Percentiles rank a stretch among this genome's conserved stretches.
phyloP scores from a whole-genome alignment of 1,140 invertebrate genomes.

The Tenebrio molitor region DNA sequence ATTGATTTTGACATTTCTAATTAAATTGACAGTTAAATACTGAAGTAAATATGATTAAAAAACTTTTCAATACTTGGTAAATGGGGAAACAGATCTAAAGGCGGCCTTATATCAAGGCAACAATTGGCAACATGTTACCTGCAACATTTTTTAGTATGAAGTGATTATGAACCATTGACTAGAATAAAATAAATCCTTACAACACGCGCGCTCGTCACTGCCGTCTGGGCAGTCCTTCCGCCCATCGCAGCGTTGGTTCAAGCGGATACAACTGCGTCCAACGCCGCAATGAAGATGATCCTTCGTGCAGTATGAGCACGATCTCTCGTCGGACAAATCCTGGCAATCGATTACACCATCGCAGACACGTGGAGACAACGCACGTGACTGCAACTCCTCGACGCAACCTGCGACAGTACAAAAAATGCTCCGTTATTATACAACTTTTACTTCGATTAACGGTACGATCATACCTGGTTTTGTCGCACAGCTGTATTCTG shows the following conservation, averaged over 20 bases:
- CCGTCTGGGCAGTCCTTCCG: conserved; percentile 87
- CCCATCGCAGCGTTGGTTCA: conserved; percentile 83
- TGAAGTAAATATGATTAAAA: too few relatives aligned
- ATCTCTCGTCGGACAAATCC: conserved; percentile 84
- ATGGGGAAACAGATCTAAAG: too few relatives aligned
- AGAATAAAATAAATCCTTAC: conserved; percentile 75
- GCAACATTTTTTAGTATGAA: too few relatives aligned
- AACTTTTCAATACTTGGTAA: too few relatives aligned
- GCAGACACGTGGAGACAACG: conserved; percentile 82
- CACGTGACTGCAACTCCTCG: conserved; percentile 77
- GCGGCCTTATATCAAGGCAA: too few relatives aligned
- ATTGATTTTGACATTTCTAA: too few relatives aligned
- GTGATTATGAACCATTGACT: too few relatives aligned
- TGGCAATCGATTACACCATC: conserved; percentile 90
- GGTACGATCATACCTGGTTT: conserved; percentile 75
- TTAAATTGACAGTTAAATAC: too few relatives aligned
- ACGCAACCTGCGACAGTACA: conserved; percentile 73
- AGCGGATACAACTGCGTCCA: conserved; percentile 80
- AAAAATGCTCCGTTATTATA: conserved; percentile 7
- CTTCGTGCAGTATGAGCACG: conserved; percentile 82
- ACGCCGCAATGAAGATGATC: conserved; percentile 82
- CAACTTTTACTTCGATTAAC: conserved; percentile 29
- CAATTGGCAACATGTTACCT: too few relatives aligned
- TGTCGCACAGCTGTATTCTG: conserved; percentile 82
- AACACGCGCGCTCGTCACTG: conserved; percentile 87